Percentiles rank a stretch among this genome's conserved stretches.
phyloP scores from a whole-genome alignment of 1,140 invertebrate species.

The Scylla paramamosain region DNA sequence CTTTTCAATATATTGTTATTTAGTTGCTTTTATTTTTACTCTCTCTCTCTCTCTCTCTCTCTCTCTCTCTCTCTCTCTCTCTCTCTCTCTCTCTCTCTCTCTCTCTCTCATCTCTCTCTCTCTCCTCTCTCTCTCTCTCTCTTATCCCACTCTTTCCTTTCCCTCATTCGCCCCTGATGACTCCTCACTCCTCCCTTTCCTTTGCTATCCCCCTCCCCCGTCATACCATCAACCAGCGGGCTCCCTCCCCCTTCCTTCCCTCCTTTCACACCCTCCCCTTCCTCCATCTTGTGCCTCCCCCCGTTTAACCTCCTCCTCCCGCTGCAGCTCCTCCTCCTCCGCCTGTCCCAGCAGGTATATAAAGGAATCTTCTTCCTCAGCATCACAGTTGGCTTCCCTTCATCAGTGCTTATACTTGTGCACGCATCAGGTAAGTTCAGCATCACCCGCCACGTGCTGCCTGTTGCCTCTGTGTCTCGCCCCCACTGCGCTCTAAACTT shows the following conservation, averaged over 20 bases:
- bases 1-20: neutral
- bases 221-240: neutral
- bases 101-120: conserved; percentile 19
- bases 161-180: neutral
- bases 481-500: neutral
- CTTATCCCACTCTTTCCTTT: neutral
- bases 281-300: neutral
- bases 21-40: neutral
- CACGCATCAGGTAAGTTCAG: conserved; percentile 31
- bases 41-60: conserved; percentile 20
- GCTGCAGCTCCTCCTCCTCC: neutral
- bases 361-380: neutral
- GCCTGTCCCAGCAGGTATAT: conserved; percentile 32
- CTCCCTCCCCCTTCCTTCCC: neutral
- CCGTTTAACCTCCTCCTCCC: neutral
- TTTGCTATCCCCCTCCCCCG: neutral
- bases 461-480: neutral
- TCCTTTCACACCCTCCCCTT: neutral
- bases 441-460: too few species aligned
- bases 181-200: neutral
- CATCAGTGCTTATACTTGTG: conserved; percentile 38
- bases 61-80: conserved; percentile 20
- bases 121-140: neutral
- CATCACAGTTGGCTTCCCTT: conserved; percentile 42
- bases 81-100: conserved; percentile 20